Base-by-base conservation (phyloP, 2,888 invertebrate species). In the Melikaiella ostensackeni region DNA sequence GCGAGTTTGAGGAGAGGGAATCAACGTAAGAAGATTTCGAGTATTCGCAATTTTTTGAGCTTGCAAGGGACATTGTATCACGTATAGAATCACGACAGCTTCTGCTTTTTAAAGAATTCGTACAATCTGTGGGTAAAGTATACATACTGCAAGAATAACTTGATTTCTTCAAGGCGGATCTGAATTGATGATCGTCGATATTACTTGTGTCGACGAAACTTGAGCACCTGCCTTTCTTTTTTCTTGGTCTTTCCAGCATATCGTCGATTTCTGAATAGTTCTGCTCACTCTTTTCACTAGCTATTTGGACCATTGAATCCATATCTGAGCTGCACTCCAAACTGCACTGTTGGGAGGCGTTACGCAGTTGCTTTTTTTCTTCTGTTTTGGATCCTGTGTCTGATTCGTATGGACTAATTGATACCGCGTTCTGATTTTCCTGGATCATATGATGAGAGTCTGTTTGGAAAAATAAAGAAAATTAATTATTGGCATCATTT, bases 321-420 rank as follows among this genome's bases (percentile, higher is more conserved):
- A 91, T 81, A 75, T 93, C 93, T 0, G 95, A 95, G 81, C 94
- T 95, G 85, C 95, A 95, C 86, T 95, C 95, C 66, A 95, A 91
- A 78, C 95, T 95, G 84, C 95, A 95, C 82, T 95, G 95, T 84
- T 95, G 95, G 0, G 95, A 95, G 38, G 95, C 94, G 0, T 95
- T 95, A 33, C 95, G 92, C 93, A 95, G 93, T 81, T 92, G 90
- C 87, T 87, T 89, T 64, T 85, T 86, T 33, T 88, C 90, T 4
- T 90, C 89, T 1, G 86, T 86, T 77, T 88, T 88, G 1, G 85
- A 84, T 24, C 84, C 83, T 30, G 80, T 77, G 75, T 91, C 89
- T 0, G 90, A 90, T 57, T 91, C 90, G 21, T 89, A 87, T 2
- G 86, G 83, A 57, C 82, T 85, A 4, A 81, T 84, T 64, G 83